Conservation (phyloP, 2,888 invertebrate species). For the Cantharis flavilabris region DNA sequence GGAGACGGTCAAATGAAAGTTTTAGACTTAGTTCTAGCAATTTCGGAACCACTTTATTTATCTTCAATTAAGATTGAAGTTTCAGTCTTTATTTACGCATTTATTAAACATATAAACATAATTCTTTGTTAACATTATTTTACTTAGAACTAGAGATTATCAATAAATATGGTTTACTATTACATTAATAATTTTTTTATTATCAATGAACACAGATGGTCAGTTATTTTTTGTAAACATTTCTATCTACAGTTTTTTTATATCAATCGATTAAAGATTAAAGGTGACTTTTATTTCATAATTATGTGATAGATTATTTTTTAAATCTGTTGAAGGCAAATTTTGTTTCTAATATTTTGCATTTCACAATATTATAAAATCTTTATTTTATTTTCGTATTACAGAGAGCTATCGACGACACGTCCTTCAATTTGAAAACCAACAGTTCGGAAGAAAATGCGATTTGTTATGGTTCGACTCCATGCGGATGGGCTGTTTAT, state of each 20-base stretch:
- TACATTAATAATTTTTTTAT: background rate
- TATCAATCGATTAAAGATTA: background rate
- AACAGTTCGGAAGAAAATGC: constrained; percentile 5
- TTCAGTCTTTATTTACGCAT: constrained; percentile 18
- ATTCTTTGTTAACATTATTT: constrained; percentile 7
- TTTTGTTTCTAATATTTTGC: background rate
- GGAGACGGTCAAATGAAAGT: no score
- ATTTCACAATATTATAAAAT: background rate
- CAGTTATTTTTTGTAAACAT: background rate
- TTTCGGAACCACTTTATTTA: no score
- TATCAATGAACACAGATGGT: background rate
- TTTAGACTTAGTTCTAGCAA: no score
- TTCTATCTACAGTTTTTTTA: background rate
- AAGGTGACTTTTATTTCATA: background rate
- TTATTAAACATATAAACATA: constrained; percentile 3
- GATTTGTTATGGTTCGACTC: constrained; percentile 42
- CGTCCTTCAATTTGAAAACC: background rate
- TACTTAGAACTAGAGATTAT: background rate
- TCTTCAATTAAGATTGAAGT: constrained; percentile 9
- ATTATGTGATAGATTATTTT: background rate
- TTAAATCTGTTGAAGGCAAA: background rate
- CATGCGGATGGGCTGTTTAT: constrained; percentile 69
- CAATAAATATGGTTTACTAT: background rate
- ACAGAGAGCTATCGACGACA: constrained; percentile 6
- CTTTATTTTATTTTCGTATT: background rate